Conservation (phyloP, 1,140 invertebrate species). For the Diachasma alloeum region DNA sequence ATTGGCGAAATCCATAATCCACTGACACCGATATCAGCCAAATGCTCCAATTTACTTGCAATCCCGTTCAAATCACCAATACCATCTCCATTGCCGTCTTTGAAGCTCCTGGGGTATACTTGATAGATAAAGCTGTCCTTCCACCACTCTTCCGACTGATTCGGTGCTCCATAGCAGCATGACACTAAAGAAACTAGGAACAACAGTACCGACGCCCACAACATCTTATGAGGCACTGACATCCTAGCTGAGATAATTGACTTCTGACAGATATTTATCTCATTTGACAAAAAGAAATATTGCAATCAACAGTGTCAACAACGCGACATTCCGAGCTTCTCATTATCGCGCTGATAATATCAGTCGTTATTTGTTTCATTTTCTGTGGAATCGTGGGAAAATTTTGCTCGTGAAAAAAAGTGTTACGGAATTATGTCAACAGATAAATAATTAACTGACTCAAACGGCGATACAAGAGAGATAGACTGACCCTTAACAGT, state of each 20-base stretch:
- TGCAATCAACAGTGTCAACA: background rate
- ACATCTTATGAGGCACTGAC: background rate
- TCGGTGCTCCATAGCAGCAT: background rate
- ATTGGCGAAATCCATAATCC: constrained; percentile 66
- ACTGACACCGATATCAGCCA: constrained; percentile 51
- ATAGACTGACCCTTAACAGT: no score
- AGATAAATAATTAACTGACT: no score
- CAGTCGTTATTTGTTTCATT: no score
- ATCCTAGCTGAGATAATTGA: background rate
- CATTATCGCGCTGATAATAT: no score
- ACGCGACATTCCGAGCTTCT: no score
- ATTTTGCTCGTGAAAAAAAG: no score
- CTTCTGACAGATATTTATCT: background rate
- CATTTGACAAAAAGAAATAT: background rate
- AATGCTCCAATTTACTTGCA: constrained; percentile 37
- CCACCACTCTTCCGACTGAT: constrained; percentile 72
- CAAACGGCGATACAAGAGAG: no score
- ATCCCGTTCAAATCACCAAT: constrained; percentile 74
- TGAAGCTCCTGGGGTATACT: constrained; percentile 82
- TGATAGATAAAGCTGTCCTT: constrained; percentile 77
- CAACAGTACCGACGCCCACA: background rate
- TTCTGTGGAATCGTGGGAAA: no score
- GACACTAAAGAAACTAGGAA: background rate
- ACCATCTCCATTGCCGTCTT: constrained; percentile 80
- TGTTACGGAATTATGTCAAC: no score